These are phyloP conservation scores for Epinotia ramella DNA, from an alignment of 2,888 invertebrate species.

Conservation along the genomic window DNA sequence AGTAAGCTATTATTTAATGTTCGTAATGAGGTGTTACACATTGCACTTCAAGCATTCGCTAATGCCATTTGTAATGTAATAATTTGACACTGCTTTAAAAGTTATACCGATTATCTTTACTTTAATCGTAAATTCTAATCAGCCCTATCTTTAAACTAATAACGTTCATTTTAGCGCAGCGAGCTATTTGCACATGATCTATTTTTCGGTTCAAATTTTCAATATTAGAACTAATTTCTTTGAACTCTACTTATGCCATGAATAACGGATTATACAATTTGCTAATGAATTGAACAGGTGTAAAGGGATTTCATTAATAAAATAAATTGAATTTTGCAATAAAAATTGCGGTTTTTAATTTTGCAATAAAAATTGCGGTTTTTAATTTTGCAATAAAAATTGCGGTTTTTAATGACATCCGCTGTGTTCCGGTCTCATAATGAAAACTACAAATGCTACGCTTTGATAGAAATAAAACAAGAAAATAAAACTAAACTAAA, in stretches of 20 bases:
- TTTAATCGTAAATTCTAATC: neutral
- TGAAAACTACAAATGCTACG: neutral
- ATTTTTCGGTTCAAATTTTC: neutral
- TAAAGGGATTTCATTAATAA: constrained; percentile 21
- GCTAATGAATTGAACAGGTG: constrained; percentile 15
- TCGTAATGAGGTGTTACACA: neutral
- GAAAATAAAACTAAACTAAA: too few species aligned
- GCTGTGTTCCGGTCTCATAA: constrained; percentile 13
- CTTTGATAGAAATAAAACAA: too few species aligned
- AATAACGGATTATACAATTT: constrained; percentile 20
- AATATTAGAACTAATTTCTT: constrained; percentile 5
- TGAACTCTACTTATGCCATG: constrained; percentile 4
- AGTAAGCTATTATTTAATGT: neutral
- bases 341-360: constrained; percentile 8
- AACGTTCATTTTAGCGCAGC: neutral
- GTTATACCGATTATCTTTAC: neutral
- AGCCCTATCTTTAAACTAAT: neutral
- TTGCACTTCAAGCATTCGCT: neutral
- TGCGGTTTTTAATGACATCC: constrained; percentile 15
- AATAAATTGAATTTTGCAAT: constrained; percentile 10
- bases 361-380: too few species aligned
- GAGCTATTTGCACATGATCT: neutral
- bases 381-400: constrained; percentile 14
- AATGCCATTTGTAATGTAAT: constrained; percentile 12
- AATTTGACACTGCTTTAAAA: constrained; percentile 1